Evolutionary conservation across 2,113 vertebrate species (phyloP), one percentile per base, ranked within the genome.

Genomic region (Notarius quadriscutis): DNA sequence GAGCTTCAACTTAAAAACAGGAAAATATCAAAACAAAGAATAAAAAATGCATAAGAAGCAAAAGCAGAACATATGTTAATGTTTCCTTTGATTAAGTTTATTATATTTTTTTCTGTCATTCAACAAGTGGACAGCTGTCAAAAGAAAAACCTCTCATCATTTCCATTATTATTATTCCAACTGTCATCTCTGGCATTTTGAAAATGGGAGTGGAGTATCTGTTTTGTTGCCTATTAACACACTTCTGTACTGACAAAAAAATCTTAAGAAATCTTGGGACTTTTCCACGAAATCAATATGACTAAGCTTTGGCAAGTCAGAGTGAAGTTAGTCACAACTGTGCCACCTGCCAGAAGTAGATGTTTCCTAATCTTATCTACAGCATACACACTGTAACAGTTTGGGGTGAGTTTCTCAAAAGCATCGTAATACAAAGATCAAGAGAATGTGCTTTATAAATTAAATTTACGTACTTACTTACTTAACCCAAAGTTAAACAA

Each of bases 141-240:
- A 90, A 87, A 89, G 85, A 60, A 7, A 89, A 90, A 89, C 86
- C 88, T 89, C 84, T 88, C 89, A 90, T 84, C 83, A 90, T 87
- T 57, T 12, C 55, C 11, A 57, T 57, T 57, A 57, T 12, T 88
- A 92, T 92, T 91, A 92, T 93, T 93, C 84, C 1, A 81, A 92
- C 94, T 94, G 91, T 92, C 91, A 92, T 93, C 91, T 79, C 67
- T 93, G 93, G 83, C 93, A 91, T 88, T 89, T 85, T 93, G 86
- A 95, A 91, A 93, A 90, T 88, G 86, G 75, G 72, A 88, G 86
- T 86, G 89, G 88, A 77, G 78, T 90, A 90, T 91, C 63, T 94
- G 96, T 90, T 92, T 90, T 93, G 96, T 97, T 97, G 96, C 96
- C 94, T 95, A 93, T 96, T 95, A 96, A 97, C 95, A 0, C 92